phyloP scores from a whole-genome alignment of 2,888 invertebrate genomes.

The Hedychridium roseum region DNA sequence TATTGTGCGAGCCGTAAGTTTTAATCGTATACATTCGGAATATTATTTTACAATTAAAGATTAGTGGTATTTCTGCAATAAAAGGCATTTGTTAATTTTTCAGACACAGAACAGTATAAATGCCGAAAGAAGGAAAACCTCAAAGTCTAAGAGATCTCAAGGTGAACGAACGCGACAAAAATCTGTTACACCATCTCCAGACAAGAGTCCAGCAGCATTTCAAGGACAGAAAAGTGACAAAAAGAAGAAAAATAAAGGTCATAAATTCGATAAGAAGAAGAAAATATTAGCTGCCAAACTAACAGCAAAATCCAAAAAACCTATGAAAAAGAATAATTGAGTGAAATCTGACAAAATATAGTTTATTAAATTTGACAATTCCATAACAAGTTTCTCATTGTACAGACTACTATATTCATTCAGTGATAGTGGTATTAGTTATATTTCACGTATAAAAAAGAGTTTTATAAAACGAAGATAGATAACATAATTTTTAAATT shows the following conservation, averaged over 20 bases:
- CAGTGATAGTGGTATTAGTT: slow-evolving; percentile 6
- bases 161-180: slow-evolving; percentile 1
- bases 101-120: slow-evolving; percentile 18
- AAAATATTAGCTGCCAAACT: slow-evolving; percentile 68
- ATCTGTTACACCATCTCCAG: too few relatives aligned
- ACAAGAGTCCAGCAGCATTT: too few relatives aligned
- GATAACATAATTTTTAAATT: too few relatives aligned
- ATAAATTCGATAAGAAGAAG: slow-evolving; percentile 67
- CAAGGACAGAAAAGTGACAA: slow-evolving; percentile 68
- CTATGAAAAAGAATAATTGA: slow-evolving; percentile 12
- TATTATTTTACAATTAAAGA: background rate
- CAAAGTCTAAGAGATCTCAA: background rate
- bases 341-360: slow-evolving; percentile 9
- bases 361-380: slow-evolving; percentile 5
- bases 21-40: slow-evolving; percentile 3
- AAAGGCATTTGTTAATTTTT: slow-evolving; percentile 1
- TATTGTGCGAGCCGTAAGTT: slow-evolving; percentile 30
- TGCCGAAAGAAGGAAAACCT: slow-evolving; percentile 3
- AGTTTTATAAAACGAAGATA: too few relatives aligned
- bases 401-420: slow-evolving; percentile 12
- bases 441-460: background rate
- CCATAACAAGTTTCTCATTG: slow-evolving; percentile 10
- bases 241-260: slow-evolving; percentile 67
- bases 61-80: slow-evolving; percentile 4
- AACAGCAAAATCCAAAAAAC: slow-evolving; percentile 53